Conservation (phyloP, 2,888 invertebrate genomes). For the Napeogenes inachia region DNA sequence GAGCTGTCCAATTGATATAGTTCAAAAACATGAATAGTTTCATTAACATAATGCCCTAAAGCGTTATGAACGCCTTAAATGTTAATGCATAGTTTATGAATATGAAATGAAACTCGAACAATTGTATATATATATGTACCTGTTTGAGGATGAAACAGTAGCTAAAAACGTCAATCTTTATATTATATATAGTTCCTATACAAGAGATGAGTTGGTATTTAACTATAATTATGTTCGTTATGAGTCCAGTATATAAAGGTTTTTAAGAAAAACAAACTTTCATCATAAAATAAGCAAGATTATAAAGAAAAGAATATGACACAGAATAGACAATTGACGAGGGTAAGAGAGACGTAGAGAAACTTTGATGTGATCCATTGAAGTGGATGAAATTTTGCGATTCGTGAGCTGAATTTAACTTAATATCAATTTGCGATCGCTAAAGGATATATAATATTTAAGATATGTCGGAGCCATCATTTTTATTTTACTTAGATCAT, state of each 20-base stretch:
- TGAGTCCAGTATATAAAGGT: too few species aligned
- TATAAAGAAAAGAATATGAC: conserved; percentile 24
- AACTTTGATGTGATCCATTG: conserved; percentile 59
- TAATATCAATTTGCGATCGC: conserved; percentile 48
- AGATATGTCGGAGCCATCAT: neutral
- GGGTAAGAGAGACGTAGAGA: conserved; percentile 53
- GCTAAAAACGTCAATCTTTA: conserved; percentile 54
- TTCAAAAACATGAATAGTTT: conserved; percentile 45
- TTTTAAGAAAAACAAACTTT: conserved; percentile 30
- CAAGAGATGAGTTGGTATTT: conserved; percentile 53
- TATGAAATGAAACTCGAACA: conserved; percentile 59
- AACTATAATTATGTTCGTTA: neutral
- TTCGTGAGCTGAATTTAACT: conserved; percentile 55
- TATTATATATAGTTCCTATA: conserved; percentile 50
- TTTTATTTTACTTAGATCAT: neutral
- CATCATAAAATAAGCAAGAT: conserved; percentile 30
- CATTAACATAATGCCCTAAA: conserved; percentile 44
- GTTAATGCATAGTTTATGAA: conserved; percentile 61
- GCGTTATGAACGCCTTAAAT: conserved; percentile 40
- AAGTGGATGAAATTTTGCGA: conserved; percentile 52
- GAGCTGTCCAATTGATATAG: conserved; percentile 50
- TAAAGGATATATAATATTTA: conserved; percentile 31
- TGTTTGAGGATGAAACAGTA: conserved; percentile 54
- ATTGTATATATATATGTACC: conserved; percentile 57
- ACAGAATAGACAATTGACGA: conserved; percentile 55